Percentiles rank a stretch among this genome's conserved stretches.
Evolutionary conservation across 2,113 vertebrate species (phyloP).

Genomic region (Eonycteris spelaea): DNA sequence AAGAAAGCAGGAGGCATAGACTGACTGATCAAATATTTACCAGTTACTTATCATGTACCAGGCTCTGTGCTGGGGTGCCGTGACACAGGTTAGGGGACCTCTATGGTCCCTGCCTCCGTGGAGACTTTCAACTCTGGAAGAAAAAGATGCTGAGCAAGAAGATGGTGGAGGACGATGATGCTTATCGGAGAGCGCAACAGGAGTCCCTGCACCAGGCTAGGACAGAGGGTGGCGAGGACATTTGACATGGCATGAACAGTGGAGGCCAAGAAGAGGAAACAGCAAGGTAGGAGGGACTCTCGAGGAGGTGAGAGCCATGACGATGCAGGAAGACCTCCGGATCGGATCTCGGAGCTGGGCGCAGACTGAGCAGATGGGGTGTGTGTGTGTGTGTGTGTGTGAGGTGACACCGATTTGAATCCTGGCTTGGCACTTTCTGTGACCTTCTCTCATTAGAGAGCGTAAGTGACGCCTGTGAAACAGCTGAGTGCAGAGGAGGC

Average conservation of each 20-base stretch:
- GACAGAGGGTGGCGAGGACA: neutral
- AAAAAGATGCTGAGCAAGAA: neutral
- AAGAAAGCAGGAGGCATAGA: neutral
- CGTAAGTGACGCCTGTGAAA: neutral
- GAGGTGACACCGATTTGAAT: neutral
- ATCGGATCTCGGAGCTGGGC: neutral
- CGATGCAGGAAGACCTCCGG: fast-evolving
- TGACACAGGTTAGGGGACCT: neutral
- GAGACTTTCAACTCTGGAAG: neutral
- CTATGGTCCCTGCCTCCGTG: fast-evolving
- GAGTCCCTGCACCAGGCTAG: neutral
- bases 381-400: fast-evolving
- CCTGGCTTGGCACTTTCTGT: neutral
- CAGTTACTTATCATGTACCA: neutral
- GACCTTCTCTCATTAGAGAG: neutral
- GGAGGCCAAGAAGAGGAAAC: too few relatives aligned
- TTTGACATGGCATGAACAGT: too few relatives aligned
- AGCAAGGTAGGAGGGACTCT: fast-evolving
- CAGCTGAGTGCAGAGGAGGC: neutral
- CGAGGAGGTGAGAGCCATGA: fast-evolving
- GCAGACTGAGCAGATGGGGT: fast-evolving
- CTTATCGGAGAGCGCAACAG: neutral
- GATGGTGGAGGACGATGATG: fast-evolving
- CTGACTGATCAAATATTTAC: neutral
- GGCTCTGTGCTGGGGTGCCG: neutral